phyloP scores from a whole-genome alignment of 2,888 invertebrate species.

The Idaea biselata region DNA sequence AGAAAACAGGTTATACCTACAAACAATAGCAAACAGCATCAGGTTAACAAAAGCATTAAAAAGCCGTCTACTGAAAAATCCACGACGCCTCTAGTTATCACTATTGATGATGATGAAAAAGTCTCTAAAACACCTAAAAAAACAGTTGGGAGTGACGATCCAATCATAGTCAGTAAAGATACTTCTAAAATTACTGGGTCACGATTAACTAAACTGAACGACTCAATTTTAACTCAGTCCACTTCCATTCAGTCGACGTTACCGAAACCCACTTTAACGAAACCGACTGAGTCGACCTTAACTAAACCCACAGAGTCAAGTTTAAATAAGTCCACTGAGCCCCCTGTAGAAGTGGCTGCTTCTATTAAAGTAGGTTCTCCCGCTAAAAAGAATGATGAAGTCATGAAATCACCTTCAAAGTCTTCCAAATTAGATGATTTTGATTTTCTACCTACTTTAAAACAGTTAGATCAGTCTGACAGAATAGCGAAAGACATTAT shows the following conservation, averaged over 20 bases:
- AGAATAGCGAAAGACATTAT: conserved; percentile 3
- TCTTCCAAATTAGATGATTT: background rate
- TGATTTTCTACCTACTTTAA: conserved; percentile 4
- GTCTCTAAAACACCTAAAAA: background rate
- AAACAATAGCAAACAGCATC: background rate
- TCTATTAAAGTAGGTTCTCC: background rate
- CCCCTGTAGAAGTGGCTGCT: too few relatives aligned
- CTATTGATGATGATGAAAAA: conserved; percentile 10
- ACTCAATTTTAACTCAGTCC: too few relatives aligned
- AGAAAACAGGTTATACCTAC: conserved; percentile 3
- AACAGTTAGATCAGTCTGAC: background rate
- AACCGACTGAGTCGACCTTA: too few relatives aligned
- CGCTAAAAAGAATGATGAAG: background rate
- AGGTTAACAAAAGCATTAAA: background rate
- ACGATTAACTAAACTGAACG: background rate
- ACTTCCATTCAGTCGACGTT: too few relatives aligned
- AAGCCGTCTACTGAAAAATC: background rate
- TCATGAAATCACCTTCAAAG: conserved; percentile 3
- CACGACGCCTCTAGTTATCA: conserved; percentile 5
- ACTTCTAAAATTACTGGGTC: conserved; percentile 6
- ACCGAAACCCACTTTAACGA: too few relatives aligned
- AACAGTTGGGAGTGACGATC: background rate
- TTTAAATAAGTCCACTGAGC: too few relatives aligned
- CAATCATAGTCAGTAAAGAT: background rate
- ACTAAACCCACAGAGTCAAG: too few relatives aligned